Percentiles rank a stretch among this genome's conserved stretches.
These are phyloP conservation scores for Vidua macroura DNA, from an alignment of 2,113 vertebrate species.

Conservation along the genomic window DNA sequence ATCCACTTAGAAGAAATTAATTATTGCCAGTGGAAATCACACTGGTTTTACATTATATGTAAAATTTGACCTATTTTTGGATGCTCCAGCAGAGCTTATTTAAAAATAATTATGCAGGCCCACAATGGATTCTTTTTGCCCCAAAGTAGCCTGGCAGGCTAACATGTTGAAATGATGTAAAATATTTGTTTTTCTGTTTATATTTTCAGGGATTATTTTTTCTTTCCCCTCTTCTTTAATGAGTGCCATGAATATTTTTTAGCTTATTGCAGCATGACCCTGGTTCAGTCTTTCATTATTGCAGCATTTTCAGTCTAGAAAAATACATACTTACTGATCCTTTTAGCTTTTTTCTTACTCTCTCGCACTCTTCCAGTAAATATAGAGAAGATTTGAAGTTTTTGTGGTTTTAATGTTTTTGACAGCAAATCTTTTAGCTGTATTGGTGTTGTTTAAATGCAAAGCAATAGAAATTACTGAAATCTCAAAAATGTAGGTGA, in stretches of 20 bases:
- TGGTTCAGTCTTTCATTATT: neutral
- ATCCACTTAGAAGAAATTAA: neutral
- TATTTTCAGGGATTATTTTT: neutral
- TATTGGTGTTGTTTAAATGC: neutral
- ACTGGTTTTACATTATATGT: neutral
- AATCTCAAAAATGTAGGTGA: neutral
- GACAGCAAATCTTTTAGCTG: neutral
- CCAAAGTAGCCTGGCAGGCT: neutral
- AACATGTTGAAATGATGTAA: rapidly evolving
- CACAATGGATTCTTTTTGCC: neutral
- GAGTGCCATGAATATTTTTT: neutral
- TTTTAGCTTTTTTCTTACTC: neutral
- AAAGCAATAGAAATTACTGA: neutral
- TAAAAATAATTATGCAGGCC: neutral
- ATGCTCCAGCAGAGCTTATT: neutral
- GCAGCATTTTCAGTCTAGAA: neutral
- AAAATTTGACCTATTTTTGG: neutral
- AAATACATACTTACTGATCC: neutral
- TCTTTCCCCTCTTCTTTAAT: neutral
- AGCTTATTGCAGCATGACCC: neutral
- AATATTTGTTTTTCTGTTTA: neutral
- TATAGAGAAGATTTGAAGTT: neutral
- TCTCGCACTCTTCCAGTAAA: neutral
- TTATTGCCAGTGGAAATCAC: neutral
- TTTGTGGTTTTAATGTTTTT: neutral